These are phyloP conservation scores for Pseudocheirus occidentalis DNA, from an alignment of 2,797 vertebrate species.

Conservation along the genomic window DNA sequence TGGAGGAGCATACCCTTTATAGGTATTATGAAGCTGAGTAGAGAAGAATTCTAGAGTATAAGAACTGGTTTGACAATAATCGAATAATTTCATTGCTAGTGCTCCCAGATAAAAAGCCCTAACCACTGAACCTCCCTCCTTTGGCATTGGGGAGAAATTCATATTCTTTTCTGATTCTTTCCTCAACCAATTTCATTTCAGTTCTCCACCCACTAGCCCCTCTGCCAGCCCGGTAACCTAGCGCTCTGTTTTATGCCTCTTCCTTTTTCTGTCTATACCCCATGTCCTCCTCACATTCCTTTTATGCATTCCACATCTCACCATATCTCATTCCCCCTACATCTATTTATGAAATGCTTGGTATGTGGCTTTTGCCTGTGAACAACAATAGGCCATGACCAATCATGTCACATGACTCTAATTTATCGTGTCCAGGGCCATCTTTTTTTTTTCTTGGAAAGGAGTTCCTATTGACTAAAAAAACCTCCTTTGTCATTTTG, in stretches of 20 bases:
- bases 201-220: not conserved
- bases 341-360: conserved; percentile 32
- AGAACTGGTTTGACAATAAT: not conserved
- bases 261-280: not conserved
- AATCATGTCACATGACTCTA: conserved; percentile 28
- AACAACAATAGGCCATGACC: conserved; percentile 3
- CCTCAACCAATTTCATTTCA: not conserved
- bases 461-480: conserved; percentile 5
- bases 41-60: conserved; percentile 32
- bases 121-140: not conserved
- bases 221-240: not conserved
- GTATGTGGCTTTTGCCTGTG: conserved; percentile 13
- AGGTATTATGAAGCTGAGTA: conserved; percentile 13
- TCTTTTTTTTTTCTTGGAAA: conserved; percentile 23
- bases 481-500: not conserved
- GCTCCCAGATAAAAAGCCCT: not conserved
- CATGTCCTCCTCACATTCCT: conserved; percentile 10
- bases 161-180: not conserved
- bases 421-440: not conserved
- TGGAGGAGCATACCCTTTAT: not conserved
- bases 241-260: conserved; percentile 1
- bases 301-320: not conserved
- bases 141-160: conserved; percentile 1
- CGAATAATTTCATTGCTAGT: not conserved
- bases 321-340: not conserved